Conservation (phyloP, 2,888 invertebrate genomes). For the Trachelus tabidus region DNA sequence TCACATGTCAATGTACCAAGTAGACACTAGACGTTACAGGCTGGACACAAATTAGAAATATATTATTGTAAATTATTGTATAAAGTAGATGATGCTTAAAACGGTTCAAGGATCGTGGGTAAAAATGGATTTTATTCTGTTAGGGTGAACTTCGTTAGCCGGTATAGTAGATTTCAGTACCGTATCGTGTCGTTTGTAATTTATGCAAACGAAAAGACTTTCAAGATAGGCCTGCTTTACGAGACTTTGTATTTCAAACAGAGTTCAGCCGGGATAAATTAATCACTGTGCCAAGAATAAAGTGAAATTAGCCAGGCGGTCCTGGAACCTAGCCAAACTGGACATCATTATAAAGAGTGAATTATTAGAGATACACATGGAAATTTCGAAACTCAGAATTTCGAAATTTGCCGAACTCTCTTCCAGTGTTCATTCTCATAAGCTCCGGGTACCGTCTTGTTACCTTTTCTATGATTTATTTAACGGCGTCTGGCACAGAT, state of each 20-base stretch:
- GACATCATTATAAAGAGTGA: neutral
- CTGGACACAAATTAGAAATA: neutral
- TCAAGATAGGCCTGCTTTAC: neutral
- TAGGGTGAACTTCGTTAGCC: neutral
- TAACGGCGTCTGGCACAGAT: neutral
- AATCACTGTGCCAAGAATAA: neutral
- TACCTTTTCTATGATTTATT: neutral
- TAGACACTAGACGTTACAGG: neutral
- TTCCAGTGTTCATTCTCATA: neutral
- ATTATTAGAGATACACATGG: too few species aligned
- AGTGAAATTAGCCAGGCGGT: neutral
- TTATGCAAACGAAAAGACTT: neutral
- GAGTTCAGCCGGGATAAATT: neutral
- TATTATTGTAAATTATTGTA: neutral
- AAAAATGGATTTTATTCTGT: neutral
- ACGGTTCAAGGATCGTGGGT: neutral
- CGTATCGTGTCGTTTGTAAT: neutral
- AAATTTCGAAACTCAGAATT: neutral
- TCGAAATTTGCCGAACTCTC: neutral
- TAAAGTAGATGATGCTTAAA: neutral
- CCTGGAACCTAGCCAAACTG: neutral
- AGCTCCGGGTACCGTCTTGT: neutral
- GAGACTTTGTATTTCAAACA: neutral
- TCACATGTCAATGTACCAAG: neutral
- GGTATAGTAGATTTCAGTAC: neutral